Evolutionary conservation across 2,113 vertebrate species (phyloP).

Genomic region (Sinocyclocheilus grahami): DNA sequence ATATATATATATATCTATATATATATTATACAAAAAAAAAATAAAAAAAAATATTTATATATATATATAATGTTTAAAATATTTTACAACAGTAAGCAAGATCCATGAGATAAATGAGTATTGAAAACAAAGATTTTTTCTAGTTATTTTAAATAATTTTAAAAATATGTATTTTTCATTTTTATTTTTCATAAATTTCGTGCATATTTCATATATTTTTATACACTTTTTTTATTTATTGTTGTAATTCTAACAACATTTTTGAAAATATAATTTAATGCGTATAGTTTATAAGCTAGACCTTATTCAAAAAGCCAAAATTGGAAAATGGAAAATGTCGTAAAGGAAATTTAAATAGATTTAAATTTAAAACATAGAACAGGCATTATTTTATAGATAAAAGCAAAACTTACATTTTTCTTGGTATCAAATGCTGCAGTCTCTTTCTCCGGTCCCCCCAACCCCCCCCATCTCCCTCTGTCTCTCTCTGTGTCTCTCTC

Average conservation of each 20-base stretch:
- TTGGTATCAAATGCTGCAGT: constrained; percentile 21
- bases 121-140: not conserved
- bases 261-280: too few relatives aligned
- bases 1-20: not conserved
- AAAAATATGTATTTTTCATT: not conserved
- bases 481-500: not conserved
- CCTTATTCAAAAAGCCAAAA: not conserved
- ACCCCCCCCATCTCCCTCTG: not conserved
- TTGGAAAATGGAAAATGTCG: not conserved
- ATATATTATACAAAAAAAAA: too few relatives aligned
- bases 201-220: too few relatives aligned
- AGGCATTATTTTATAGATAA: constrained; percentile 37
- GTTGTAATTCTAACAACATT: not conserved
- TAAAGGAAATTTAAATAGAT: not conserved
- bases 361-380: constrained; percentile 30
- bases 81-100: not conserved
- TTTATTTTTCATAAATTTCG: not conserved
- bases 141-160: not conserved
- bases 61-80: not conserved
- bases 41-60: too few relatives aligned
- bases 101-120: not conserved
- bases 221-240: not conserved
- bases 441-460: not conserved
- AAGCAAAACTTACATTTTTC: constrained; percentile 22
- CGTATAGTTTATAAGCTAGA: too few relatives aligned